phyloP scores from a whole-genome alignment of 1,140 invertebrate species.

The Papilio glaucus region DNA sequence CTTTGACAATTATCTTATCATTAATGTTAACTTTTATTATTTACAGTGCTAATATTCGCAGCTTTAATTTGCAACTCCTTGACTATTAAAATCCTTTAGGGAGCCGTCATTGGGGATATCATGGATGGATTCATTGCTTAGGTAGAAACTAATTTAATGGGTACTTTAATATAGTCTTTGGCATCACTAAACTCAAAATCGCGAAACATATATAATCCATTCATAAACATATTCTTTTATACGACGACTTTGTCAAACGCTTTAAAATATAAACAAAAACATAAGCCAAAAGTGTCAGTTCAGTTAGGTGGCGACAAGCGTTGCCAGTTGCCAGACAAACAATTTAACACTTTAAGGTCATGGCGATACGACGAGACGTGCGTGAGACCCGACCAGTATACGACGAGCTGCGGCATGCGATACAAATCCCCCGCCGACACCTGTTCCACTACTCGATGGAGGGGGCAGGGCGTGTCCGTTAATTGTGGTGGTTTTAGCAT shows the following conservation, averaged over 20 bases:
- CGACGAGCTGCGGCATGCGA: constrained; percentile 36
- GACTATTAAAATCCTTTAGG: too few species aligned
- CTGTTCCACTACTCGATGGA: not conserved
- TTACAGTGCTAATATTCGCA: too few species aligned
- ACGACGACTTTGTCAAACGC: not conserved
- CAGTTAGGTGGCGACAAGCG: constrained; percentile 6
- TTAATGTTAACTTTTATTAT: too few species aligned
- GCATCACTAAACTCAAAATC: too few species aligned
- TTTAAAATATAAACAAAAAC: constrained; percentile 11
- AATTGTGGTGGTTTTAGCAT: constrained; percentile 32
- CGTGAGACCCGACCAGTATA: constrained; percentile 48
- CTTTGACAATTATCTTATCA: too few species aligned
- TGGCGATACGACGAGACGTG: constrained; percentile 43
- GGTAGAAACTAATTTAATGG: too few species aligned
- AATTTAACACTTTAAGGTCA: constrained; percentile 44
- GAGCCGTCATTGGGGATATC: too few species aligned
- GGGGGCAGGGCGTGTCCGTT: constrained; percentile 40
- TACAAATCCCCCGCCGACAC: constrained; percentile 34
- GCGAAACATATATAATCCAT: not conserved
- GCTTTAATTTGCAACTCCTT: too few species aligned
- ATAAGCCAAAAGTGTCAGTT: constrained; percentile 32
- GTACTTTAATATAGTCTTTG: too few species aligned
- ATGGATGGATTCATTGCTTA: too few species aligned
- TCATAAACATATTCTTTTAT: too few species aligned
- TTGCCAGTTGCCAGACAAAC: constrained; percentile 35